These are phyloP conservation scores for Scytalopus superciliaris DNA, from an alignment of 2,113 vertebrate genomes.

Conservation along the genomic window DNA sequence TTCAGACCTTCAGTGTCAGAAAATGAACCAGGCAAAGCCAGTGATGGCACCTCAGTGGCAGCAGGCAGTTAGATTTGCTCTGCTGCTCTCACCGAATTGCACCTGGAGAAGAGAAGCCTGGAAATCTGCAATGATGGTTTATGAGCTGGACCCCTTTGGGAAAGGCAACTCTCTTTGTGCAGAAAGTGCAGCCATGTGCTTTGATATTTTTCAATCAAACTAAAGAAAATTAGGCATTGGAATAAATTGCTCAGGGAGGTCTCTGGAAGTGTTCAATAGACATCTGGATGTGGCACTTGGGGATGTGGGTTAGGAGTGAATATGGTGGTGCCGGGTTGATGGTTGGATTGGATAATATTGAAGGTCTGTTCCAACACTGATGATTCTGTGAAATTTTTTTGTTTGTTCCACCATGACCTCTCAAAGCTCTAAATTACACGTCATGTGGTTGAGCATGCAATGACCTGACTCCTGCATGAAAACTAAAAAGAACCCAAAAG, in stretches of 20 bases:
- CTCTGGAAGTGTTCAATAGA: not conserved
- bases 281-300: not conserved
- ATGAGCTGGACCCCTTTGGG: not conserved
- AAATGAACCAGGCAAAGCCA: not conserved
- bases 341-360: not conserved
- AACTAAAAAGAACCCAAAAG: not conserved
- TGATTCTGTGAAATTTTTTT: not conserved
- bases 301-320: not conserved
- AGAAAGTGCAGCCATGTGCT: not conserved
- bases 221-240: not conserved
- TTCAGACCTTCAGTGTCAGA: not conserved
- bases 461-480: not conserved
- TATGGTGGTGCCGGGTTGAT: not conserved
- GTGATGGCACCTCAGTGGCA: not conserved
- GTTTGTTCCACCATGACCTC: not conserved
- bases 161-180: not conserved
- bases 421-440: not conserved
- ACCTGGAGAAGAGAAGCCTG: not conserved
- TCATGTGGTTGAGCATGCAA: not conserved
- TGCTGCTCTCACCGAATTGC: rapidly evolving
- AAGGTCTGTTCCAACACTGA: not conserved
- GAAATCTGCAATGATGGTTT: not conserved
- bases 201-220: not conserved
- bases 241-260: not conserved
- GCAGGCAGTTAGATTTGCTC: not conserved